These are phyloP conservation scores for Pemphigus obesinymphae DNA, from an alignment of 1,140 invertebrate species.

Conservation along the genomic window DNA sequence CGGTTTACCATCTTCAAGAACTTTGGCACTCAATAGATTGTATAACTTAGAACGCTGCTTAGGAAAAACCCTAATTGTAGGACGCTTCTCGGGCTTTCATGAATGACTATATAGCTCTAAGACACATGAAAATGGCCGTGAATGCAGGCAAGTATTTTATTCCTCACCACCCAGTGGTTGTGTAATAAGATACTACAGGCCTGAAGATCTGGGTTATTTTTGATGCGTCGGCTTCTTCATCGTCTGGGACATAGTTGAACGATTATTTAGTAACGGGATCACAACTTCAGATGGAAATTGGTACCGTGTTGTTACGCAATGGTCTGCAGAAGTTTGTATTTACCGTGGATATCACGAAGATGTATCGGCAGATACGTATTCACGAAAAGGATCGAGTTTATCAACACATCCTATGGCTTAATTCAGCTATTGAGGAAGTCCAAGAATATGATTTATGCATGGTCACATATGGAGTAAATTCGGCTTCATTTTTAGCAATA, in stretches of 20 bases:
- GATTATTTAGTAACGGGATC: slow-evolving; percentile 47
- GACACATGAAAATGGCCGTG: not conserved
- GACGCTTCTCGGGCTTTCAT: slow-evolving; percentile 49
- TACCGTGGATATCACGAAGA: not conserved
- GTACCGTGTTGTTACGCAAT: slow-evolving; percentile 47
- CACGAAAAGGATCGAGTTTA: not conserved
- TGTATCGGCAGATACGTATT: slow-evolving; percentile 2
- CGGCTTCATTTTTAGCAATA: too few relatives aligned
- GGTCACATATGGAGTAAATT: too few relatives aligned
- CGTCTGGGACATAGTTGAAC: slow-evolving; percentile 48
- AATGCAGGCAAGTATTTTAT: slow-evolving; percentile 23
- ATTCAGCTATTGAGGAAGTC: not conserved
- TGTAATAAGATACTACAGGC: not conserved
- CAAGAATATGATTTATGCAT: too few relatives aligned
- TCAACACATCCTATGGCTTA: not conserved
- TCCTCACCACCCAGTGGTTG: slow-evolving; percentile 42
- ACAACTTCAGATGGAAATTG: slow-evolving; percentile 46
- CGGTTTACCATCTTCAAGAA: slow-evolving; percentile 36
- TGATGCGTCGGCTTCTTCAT: slow-evolving; percentile 47
- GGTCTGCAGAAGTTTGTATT: slow-evolving; percentile 34
- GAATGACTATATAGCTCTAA: not conserved
- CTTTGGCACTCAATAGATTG: slow-evolving; percentile 43
- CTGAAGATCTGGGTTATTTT: slow-evolving; percentile 51
- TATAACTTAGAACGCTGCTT: slow-evolving; percentile 46
- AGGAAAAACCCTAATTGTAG: slow-evolving; percentile 44